These are phyloP conservation scores for Blastobasis adustella DNA, from an alignment of 2,888 invertebrate genomes.

Conservation along the genomic window DNA sequence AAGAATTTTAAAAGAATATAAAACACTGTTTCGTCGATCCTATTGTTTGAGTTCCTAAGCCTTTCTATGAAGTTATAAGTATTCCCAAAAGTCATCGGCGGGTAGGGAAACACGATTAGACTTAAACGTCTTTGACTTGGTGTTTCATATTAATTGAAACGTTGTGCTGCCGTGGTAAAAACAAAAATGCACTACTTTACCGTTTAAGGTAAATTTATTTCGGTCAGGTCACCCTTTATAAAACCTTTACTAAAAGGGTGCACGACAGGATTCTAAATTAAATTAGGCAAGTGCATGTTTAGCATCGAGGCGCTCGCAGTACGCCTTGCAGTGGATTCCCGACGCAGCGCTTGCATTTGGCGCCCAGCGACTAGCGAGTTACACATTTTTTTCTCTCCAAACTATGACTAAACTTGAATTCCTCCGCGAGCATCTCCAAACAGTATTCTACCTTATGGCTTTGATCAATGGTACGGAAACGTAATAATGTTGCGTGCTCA, in stretches of 20 bases:
- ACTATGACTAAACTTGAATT: constrained; percentile 63
- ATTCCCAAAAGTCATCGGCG: constrained; percentile 32
- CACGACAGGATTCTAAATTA: too few species aligned
- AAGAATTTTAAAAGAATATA: constrained; percentile 30
- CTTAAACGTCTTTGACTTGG: too few species aligned
- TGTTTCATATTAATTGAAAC: too few species aligned
- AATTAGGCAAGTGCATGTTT: too few species aligned
- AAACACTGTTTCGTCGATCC: constrained; percentile 32
- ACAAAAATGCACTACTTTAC: too few species aligned
- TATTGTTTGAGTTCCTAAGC: constrained; percentile 36
- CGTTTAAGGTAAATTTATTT: too few species aligned
- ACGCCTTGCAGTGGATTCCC: too few species aligned
- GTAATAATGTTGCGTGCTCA: constrained; percentile 18
- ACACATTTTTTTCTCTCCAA: constrained; percentile 41
- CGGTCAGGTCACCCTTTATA: too few species aligned
- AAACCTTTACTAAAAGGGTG: too few species aligned
- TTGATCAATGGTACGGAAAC: constrained; percentile 23
- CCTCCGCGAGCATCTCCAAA: constrained; percentile 25
- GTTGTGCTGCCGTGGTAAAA: too few species aligned
- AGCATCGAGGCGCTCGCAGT: too few species aligned
- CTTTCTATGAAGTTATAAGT: constrained; percentile 24
- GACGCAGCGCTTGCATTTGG: constrained; percentile 54
- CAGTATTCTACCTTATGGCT: constrained; percentile 25
- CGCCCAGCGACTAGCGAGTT: constrained; percentile 50
- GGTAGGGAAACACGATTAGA: constrained; percentile 27